Evolutionary conservation across 92 coral and sea anemone genomes (phyloP).

Genomic region (Epizoanthus scotinus): DNA sequence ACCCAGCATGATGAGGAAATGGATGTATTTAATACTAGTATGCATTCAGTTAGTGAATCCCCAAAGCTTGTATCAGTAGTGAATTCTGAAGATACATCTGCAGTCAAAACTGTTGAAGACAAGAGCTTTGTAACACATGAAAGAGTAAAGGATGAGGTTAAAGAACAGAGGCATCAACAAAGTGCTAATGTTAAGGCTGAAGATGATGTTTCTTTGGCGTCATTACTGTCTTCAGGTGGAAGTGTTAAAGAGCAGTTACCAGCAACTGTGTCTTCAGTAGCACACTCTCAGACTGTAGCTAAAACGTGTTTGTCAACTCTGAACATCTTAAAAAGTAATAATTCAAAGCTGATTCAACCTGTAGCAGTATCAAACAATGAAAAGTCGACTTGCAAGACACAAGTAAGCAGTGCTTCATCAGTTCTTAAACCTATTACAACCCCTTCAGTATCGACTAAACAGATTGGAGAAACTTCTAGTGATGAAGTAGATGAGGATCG

Average conservation of each 20-base stretch:
- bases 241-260: not conserved
- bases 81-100: slow-evolving; percentile 13
- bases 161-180: slow-evolving; percentile 8
- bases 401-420: not conserved
- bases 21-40: not conserved
- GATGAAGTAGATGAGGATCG: slow-evolving; percentile 7
- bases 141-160: not conserved
- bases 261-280: not conserved
- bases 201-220: not conserved
- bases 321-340: not conserved
- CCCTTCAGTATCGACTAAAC: not conserved
- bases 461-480: not conserved
- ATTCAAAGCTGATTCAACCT: slow-evolving; percentile 20
- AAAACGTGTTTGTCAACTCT: not conserved
- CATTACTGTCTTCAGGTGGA: slow-evolving; percentile 7
- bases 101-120: slow-evolving; percentile 8
- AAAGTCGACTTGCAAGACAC: not conserved
- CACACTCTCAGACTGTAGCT: not conserved
- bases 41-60: not conserved
- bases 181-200: not conserved
- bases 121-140: not conserved
- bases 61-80: not conserved
- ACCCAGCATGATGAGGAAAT: not conserved
- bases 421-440: slow-evolving; percentile 12
- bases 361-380: not conserved